Conservation (phyloP, 2,888 invertebrate genomes). For the Chalcosyrphus nemorum region DNA sequence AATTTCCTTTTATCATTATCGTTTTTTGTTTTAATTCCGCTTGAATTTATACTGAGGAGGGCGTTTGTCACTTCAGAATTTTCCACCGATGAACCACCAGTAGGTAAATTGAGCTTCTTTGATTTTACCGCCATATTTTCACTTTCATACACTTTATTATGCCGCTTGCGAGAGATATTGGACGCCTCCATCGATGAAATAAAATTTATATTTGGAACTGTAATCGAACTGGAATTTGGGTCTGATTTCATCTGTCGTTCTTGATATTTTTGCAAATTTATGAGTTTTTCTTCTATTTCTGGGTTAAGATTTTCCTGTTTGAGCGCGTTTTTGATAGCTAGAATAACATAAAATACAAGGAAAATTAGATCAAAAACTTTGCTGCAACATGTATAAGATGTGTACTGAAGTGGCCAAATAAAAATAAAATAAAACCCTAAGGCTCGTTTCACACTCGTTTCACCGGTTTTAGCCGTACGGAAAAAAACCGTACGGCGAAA, state of each 20-base stretch:
- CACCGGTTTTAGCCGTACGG: too few species aligned
- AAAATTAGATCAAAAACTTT: neutral
- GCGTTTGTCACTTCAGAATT: neutral
- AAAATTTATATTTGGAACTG: conserved; percentile 14
- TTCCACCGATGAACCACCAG: conserved; percentile 7
- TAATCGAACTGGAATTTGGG: conserved; percentile 80
- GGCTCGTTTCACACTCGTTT: too few species aligned
- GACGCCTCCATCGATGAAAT: conserved; percentile 23
- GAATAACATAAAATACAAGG: conserved; percentile 74
- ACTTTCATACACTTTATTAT: conserved; percentile 25
- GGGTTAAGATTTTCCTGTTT: conserved; percentile 95
- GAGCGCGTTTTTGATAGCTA: conserved; percentile 95
- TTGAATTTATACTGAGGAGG: neutral
- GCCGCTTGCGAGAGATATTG: conserved; percentile 33
- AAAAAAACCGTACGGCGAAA: too few species aligned
- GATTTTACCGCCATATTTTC: conserved; percentile 69
- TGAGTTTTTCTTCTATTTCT: conserved; percentile 94
- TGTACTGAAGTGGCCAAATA: too few species aligned
- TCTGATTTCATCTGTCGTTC: conserved; percentile 87
- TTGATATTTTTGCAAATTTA: conserved; percentile 93
- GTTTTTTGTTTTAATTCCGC: conserved; percentile 40
- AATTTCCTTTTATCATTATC: conserved; percentile 45
- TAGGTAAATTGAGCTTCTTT: conserved; percentile 9
- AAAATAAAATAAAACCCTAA: too few species aligned
- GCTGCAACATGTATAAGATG: too few species aligned